Conservation (phyloP, 2,888 invertebrate genomes). For the Myathropa florea region DNA sequence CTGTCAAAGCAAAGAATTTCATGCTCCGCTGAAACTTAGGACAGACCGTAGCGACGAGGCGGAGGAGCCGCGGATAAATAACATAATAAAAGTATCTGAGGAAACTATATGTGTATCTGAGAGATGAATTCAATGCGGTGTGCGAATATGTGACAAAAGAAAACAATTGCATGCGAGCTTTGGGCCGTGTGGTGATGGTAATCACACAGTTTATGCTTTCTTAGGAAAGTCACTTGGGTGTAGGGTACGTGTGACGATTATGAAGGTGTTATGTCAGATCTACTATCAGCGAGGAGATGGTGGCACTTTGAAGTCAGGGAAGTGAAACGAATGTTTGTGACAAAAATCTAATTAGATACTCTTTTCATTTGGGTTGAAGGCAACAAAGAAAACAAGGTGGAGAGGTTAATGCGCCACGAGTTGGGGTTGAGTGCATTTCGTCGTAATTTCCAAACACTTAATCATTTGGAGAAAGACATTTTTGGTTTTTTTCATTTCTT, state of each 20-base stretch:
- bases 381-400: neutral
- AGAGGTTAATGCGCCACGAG: neutral
- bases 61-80: neutral
- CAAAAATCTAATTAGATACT: neutral
- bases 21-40: slow-evolving; percentile 37
- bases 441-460: neutral
- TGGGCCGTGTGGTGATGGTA: slow-evolving; percentile 16
- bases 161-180: slow-evolving; percentile 26
- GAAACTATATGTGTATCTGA: neutral
- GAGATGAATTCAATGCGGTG: slow-evolving; percentile 6
- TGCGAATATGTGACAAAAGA: slow-evolving; percentile 47
- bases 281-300: neutral
- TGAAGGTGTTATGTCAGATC: slow-evolving; percentile 60
- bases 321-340: neutral
- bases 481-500: neutral
- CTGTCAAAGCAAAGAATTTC: slow-evolving; percentile 61
- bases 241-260: slow-evolving; percentile 34
- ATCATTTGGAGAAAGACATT: neutral
- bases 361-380: neutral
- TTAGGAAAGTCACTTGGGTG: slow-evolving; percentile 54
- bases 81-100: slow-evolving; percentile 1
- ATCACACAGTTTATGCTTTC: slow-evolving; percentile 46
- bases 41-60: neutral
- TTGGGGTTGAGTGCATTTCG: neutral
- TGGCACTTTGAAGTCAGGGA: neutral